Evolutionary conservation across 2,113 vertebrate species (phyloP), one percentile per base, ranked within the genome.

Genomic region (Limnothrissa miodon): DNA sequence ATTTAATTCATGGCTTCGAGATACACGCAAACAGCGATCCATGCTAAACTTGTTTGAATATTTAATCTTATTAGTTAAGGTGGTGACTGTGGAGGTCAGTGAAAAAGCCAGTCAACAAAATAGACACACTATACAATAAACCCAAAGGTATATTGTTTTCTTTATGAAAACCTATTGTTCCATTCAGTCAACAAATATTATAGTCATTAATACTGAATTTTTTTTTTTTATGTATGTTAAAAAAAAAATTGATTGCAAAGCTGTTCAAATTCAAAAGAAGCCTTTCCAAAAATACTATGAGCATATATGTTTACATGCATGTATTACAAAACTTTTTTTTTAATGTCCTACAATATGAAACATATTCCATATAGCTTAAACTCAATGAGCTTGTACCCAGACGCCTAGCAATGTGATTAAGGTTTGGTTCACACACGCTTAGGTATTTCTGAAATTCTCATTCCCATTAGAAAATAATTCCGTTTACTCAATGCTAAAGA

Each of bases 41-140:
- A 13, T 74, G 29, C 33, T 33, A 0, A 74, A 74, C 66, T 74
- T 74, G 66, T 74, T 74, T 74, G 66, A 74, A 74, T 33, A 33
- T 74, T 74, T 74, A 74, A 74, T 74, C 66, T 36, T 74, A 74
- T 74, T 74, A 74, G 66, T 11, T 74, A 33, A 15, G 66, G 33
- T 74, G 66, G 29, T 74, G 10, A 33, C 33, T 29, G 66, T 36
- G 66, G 29, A 74, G 33, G 66, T 74, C 66, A 74, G 11, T 29
- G 66, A 74, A 36, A 36, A 74, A 36, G 10, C 11, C 19, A 74
- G 66, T 36, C 66, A 13, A 36, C 13, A 33, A 74, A 39, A 74
- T 4, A 74, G 66, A 33, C 10, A 56, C 66, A 74, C 13, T 33
- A 74, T 33, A 36, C 66, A 74, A 25, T 66, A 66, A 25, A 66